phyloP scores from a whole-genome alignment of 2,113 vertebrate species.

The Heterotilapia buettikoferi region DNA sequence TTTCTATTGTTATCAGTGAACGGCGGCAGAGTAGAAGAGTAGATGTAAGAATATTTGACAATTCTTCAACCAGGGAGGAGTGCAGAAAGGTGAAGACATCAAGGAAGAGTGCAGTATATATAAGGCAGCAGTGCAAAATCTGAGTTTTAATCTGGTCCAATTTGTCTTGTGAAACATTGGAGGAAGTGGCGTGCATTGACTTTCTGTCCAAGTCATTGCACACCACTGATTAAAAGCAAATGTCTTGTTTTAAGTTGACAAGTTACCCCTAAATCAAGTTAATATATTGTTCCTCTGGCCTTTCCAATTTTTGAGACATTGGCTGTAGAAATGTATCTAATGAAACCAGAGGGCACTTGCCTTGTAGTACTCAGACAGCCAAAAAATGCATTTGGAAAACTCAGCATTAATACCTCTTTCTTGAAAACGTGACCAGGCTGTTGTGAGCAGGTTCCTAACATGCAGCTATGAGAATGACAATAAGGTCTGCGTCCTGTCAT shows the following conservation, averaged over 20 bases:
- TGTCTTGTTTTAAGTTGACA: neutral
- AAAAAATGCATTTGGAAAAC: neutral
- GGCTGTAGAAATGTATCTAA: neutral
- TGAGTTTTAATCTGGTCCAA: neutral
- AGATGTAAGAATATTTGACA: neutral
- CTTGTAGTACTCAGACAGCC: neutral
- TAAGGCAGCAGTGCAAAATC: neutral
- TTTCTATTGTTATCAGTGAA: neutral
- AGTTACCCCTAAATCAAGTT: neutral
- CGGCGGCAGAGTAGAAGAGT: neutral
- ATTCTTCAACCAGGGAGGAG: neutral
- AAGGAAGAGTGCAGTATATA: neutral
- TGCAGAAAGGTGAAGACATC: neutral
- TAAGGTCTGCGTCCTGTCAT: neutral
- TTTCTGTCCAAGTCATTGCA: neutral
- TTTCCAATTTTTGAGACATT: neutral
- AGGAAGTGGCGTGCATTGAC: neutral
- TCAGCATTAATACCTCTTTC: neutral
- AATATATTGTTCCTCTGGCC: neutral
- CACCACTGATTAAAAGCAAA: neutral
- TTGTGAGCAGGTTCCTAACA: neutral
- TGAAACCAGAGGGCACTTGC: neutral
- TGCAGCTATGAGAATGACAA: neutral
- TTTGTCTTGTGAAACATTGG: neutral
- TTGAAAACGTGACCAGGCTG: neutral